These are phyloP conservation scores for Oophaga sylvatica DNA, from an alignment of 2,797 vertebrate genomes.

Conservation along the genomic window DNA sequence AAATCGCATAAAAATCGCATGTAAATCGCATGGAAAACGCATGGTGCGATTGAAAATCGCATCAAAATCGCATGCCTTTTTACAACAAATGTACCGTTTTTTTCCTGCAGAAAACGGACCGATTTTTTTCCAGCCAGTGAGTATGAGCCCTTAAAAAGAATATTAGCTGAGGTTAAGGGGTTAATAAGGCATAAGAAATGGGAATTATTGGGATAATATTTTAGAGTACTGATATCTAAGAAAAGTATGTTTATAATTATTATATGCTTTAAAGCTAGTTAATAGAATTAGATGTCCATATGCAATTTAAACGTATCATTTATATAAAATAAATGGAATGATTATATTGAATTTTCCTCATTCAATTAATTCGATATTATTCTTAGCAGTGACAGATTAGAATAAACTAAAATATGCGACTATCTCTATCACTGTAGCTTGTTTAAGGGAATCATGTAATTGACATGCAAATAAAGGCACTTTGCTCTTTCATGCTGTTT, in stretches of 20 bases:
- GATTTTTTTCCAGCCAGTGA: too few species aligned
- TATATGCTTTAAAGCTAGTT: neutral
- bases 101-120: too few species aligned
- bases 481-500: constrained; percentile 63
- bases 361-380: constrained; percentile 23
- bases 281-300: too few species aligned
- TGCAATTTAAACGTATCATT: neutral
- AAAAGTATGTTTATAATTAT: neutral
- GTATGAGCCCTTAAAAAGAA: too few species aligned
- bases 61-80: too few species aligned
- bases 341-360: neutral
- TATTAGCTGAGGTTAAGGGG: too few species aligned
- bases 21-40: too few species aligned
- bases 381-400: constrained; percentile 11
- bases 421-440: constrained; percentile 12
- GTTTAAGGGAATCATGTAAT: constrained; percentile 43
- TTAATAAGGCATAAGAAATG: neutral
- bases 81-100: too few species aligned
- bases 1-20: too few species aligned
- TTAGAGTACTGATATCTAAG: neutral
- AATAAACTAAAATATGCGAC: constrained; percentile 14
- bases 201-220: neutral
- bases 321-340: neutral
- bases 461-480: constrained; percentile 59
- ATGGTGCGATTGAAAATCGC: too few species aligned